phyloP scores from a whole-genome alignment of 2,888 invertebrate species.

The Euzophera pinguis region DNA sequence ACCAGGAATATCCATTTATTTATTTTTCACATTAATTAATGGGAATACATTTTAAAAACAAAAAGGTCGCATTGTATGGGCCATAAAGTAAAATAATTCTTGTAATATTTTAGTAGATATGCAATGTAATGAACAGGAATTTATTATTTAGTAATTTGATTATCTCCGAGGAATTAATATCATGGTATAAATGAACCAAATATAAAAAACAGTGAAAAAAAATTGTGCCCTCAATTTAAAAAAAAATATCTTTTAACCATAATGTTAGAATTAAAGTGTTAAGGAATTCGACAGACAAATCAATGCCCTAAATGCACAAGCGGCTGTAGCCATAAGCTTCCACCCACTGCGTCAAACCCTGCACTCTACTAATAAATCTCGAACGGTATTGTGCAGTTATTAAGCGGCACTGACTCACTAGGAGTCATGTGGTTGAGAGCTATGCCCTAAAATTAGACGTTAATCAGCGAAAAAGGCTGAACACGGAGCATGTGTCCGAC shows the following conservation, averaged over 20 bases:
- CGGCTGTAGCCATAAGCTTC: conserved; percentile 27
- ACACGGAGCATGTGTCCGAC: conserved; percentile 61
- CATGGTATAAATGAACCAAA: too few relatives aligned
- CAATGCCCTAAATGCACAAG: conserved; percentile 17
- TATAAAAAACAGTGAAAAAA: too few relatives aligned
- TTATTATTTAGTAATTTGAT: too few relatives aligned
- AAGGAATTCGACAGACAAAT: conserved; percentile 15
- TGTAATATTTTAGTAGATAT: too few relatives aligned
- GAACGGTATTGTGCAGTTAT: conserved; percentile 49
- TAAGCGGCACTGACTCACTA: conserved; percentile 62
- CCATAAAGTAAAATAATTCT: too few relatives aligned
- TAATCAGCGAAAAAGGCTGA: conserved; percentile 72
- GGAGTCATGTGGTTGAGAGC: conserved; percentile 60
- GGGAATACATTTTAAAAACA: too few relatives aligned
- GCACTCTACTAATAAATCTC: conserved; percentile 45
- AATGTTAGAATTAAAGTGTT: too few relatives aligned
- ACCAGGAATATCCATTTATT: neutral
- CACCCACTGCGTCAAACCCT: conserved; percentile 36
- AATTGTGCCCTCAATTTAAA: too few relatives aligned
- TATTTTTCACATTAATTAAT: neutral
- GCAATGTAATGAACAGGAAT: too few relatives aligned
- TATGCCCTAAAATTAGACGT: conserved; percentile 74
- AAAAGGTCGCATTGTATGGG: too few relatives aligned
- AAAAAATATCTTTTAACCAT: too few relatives aligned
- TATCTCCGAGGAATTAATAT: too few relatives aligned